phyloP scores from a whole-genome alignment of 1,140 invertebrate species.

The Neelides sp. region DNA sequence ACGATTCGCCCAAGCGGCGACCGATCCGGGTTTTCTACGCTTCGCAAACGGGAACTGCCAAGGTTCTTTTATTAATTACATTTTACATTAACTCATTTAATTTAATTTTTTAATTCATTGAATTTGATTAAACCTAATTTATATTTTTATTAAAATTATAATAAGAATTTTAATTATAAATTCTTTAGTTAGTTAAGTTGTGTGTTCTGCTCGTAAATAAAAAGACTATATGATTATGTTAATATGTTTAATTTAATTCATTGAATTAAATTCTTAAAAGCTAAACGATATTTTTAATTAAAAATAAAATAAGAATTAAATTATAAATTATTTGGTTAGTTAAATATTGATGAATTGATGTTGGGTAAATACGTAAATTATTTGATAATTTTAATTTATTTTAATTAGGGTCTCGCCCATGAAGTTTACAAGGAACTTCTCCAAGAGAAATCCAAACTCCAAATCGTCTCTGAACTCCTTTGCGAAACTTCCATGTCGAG shows the following conservation, averaged over 20 bases:
- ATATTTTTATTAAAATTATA: slow-evolving; percentile 5
- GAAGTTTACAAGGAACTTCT: too few relatives aligned
- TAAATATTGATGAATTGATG: too few relatives aligned
- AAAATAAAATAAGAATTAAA: too few relatives aligned
- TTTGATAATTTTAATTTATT: too few relatives aligned
- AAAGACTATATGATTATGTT: too few relatives aligned
- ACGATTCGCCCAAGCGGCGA: neutral
- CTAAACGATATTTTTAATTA: too few relatives aligned
- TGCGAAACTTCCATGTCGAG: neutral
- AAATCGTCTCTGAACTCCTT: neutral
- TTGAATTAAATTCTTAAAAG: too few relatives aligned
- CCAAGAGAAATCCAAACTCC: neutral
- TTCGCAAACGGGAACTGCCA: slow-evolving; percentile 38
- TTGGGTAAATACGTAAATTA: too few relatives aligned
- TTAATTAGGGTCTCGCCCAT: too few relatives aligned
- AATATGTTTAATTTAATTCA: neutral
- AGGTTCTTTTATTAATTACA: slow-evolving; percentile 31
- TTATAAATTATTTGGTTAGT: too few relatives aligned
- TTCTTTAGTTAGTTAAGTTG: neutral
- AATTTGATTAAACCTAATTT: neutral
- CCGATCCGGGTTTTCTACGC: slow-evolving; percentile 37
- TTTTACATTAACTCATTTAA: neutral
- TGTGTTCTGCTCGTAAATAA: neutral
- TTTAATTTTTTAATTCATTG: neutral
- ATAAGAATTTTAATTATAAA: neutral